Base-by-base conservation (phyloP, 2,113 vertebrate genomes). In the Vanacampus margaritifer region DNA sequence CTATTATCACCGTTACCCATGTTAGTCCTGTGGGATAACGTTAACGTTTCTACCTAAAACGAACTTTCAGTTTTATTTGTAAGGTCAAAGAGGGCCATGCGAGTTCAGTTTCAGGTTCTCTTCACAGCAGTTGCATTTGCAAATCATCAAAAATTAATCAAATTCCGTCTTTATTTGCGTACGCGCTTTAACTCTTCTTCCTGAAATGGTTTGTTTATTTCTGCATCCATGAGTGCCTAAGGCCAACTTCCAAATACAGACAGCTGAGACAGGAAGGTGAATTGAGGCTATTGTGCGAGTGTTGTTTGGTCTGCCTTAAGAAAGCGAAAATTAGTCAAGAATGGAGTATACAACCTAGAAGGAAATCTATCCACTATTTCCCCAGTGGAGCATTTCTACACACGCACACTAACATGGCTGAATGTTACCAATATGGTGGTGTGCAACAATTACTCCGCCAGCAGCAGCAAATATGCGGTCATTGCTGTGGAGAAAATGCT, bases 401-500 rank as follows among this genome's bases (percentile, higher is more conserved):
- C 28, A 32, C 65, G 36, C 64, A 54, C 51, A 64, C 64, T 13
- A 46, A 71, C 68, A 70, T 23, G 50, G 66, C 68, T 72, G 68
- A 50, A 72, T 79, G 82, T 73, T 89, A 83, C 86, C 82, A 87
- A 81, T 85, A 85, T 71, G 64, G 48, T 6, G 36, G 24, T 72
- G 77, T 78, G 65, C 68, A 75, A 72, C 81, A 86, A 86, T 88
- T 88, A 88, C 83, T 79, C 80, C 72, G 71, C 77, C 83, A 5
- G 46, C 19, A 77, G 79, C 76, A 48, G 70, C 70, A 75, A 80
- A 78, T 69, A 80, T 76, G 77, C 75, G 80, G 83, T 68, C 67
- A 56, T 68, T 50, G 65, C 71, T 60, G 67, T 63, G 68, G 71
- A 72, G 70, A 56, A 62, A 72, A 74, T 48, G 69, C 82, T 68